Evolutionary conservation across 1,140 invertebrate species (phyloP), one percentile per base, ranked within the genome.

Genomic region (Drosophila dunni): DNA sequence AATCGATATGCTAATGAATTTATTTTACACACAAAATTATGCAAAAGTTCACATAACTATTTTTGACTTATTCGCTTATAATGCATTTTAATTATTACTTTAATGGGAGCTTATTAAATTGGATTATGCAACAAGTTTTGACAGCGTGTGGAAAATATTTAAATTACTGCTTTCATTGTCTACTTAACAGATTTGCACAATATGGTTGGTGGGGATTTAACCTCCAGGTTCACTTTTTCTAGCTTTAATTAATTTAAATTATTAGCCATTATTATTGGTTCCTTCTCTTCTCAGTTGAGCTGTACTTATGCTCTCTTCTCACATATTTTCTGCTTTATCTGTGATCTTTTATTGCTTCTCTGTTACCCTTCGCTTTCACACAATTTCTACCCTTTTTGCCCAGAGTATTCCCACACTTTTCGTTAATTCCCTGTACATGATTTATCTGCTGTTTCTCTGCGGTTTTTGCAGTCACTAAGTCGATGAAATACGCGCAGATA

Each of bases 1-100:
- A 29, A 53, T 65, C 51, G 20, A 65, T 58, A 71, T 71, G 69
- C 54, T 38, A 73, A 67, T 60, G 33, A 68, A 53, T 10, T 67
- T 33, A 40, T 8, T 20, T 71, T 10, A 29, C 4, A 48, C 3
- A 53, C 3, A 42, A 42, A 42, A 13, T 42, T 42, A 42, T 42
- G 9, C 24, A 40, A 42, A n/a, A 54, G 33, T 42, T n/a, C 15
- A 38, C 9, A 56, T 17, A 56, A 56, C 36, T 38, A 38, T 53
- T 54, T 53, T 54, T 38, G 33, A 15, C 33, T 54, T 53, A n/a
- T 53, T 36, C 53, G 17, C n/a, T 42, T 7, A n/a, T 24, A 24
- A 20, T 57, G 9, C 54, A 42, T 13, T 7, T 53, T 17, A 56
- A 40, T 56, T 8, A 40, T 15, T n/a, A 54, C 33, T 29, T 54